Base-by-base conservation (phyloP, 1,140 invertebrate species). In the Heliconius congener region DNA sequence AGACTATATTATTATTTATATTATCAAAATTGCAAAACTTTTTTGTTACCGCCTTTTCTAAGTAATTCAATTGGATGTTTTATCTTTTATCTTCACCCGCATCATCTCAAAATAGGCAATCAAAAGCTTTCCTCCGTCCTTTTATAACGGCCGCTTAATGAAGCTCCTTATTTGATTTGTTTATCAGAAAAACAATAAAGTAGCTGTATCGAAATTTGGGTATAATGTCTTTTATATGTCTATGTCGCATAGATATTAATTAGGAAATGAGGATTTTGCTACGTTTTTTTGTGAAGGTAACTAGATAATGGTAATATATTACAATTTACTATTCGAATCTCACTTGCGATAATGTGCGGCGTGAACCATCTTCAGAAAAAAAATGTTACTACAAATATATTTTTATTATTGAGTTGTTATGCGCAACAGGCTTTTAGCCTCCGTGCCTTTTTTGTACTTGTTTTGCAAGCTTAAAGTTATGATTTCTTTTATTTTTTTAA, bases 121-220 rank as follows among this genome's bases (percentile, higher is more conserved):
- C 27, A 30, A 27, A 66, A 66, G 60, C 30, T 66, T 66, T 66
- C 30, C 60, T 66, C 60, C 0, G 60, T 66, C 60, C 60, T 30
- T 66, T 66, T 66, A 30, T 66, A 66, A 66, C 60, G 60, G 9
- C 27, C 27, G 9, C 60, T 66, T 66, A 66, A 66, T 30, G 60
- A 66, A 66, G 60, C 60, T 66, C 27, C 13, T 66, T 66, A 66
- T 66, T 66, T 66, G 27, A 66, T 66, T 66, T 66, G 60, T 66
- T 27, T 30, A 66, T 66, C 60, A 66, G 60, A 18, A 66, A 66
- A 30, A 66, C 60, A 66, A 66, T 66, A 66, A 66, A 66, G 57
- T 30, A 66, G 9, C 60, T 66, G 60, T 66, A 66, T 66, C 60
- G 60, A 66, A 66, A 66, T 66, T 66, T 66, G 60, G 27, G 0